phyloP scores from a whole-genome alignment of 2,888 invertebrate species.

The Scaptomyza cyrtandrae region DNA sequence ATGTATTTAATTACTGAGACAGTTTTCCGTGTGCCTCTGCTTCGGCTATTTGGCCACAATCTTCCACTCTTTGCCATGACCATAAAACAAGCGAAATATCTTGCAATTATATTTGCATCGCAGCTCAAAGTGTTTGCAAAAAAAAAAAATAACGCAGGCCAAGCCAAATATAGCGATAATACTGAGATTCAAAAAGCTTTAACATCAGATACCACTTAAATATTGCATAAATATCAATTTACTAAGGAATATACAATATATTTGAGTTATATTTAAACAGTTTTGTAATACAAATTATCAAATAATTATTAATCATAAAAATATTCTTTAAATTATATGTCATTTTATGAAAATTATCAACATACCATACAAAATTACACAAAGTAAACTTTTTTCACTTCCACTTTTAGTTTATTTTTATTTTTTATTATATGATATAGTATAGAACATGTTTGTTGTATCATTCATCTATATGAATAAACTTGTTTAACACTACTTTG shows the following conservation, averaged over 20 bases:
- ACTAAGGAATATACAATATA: not conserved
- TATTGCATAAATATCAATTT: not conserved
- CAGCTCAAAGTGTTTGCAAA: constrained; percentile 68
- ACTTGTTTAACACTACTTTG: too few species aligned
- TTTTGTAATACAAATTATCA: too few species aligned
- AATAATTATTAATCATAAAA: too few species aligned
- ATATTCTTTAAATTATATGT: too few species aligned
- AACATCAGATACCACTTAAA: constrained; percentile 2
- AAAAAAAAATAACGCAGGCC: constrained; percentile 38
- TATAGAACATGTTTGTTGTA: too few species aligned
- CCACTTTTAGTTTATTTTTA: too few species aligned
- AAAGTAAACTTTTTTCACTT: too few species aligned
- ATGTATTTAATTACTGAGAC: constrained; percentile 78
- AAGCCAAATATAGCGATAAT: constrained; percentile 36
- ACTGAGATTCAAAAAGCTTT: not conserved
- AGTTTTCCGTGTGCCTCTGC: constrained; percentile 44
- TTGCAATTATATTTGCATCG: constrained; percentile 76
- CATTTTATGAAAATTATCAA: too few species aligned
- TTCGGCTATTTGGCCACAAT: constrained; percentile 5
- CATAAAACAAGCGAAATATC: constrained; percentile 72
- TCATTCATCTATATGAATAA: too few species aligned
- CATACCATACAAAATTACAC: too few species aligned
- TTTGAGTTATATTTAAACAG: too few species aligned
- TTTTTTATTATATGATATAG: too few species aligned
- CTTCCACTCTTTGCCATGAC: constrained; percentile 19